Base-by-base conservation (phyloP, 2,888 invertebrate genomes). In the Phortica magna region DNA sequence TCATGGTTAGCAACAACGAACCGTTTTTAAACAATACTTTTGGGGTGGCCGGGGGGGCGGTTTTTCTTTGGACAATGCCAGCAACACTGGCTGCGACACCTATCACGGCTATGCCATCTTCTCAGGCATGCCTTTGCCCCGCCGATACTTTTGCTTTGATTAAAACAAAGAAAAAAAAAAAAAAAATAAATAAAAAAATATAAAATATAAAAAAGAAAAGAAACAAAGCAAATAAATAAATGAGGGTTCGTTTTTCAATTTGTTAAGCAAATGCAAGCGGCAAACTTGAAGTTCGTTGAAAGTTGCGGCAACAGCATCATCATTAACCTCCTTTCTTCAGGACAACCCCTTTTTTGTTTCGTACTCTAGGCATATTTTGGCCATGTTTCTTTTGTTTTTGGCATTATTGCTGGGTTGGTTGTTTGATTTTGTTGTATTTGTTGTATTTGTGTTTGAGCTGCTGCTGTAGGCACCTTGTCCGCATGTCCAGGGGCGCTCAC, bases 191-290 rank as follows among this genome's bases (percentile, higher is more conserved):
- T 2, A 31, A 31, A 3, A 31, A 31, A 31, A 31, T n/a, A n/a
- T n/a, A n/a, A n/a, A n/a, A n/a, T n/a, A n/a, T n/a, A n/a, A n/a
- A n/a, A n/a, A 31, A 31, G 3, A 31, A 31, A 3, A 31, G 5
- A 31, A 31, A 31, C 31, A 31, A 31, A 31, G 31, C 31, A 31
- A 31, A 31, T 31, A 31, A 67, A 67, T 43, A 67, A 67, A 67
- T 67, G 41, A 17, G 67, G 67, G 67, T 67, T 42, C 67, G 22
- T 67, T 67, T 31, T 67, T 67, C 67, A 67, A 67, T 67, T 67
- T 67, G 67, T 67, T 42, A 42, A 41, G 43, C 43, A 48, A 31
- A 48, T 48, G 48, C 48, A 14, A 48, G 48, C 48, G 14, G 14
- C 48, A 48, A 48, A 48, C 48, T 14, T 48, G 48, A 48, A 48